Evolutionary conservation across 2,797 vertebrate genomes (phyloP).

Genomic region (Lacerta agilis): DNA sequence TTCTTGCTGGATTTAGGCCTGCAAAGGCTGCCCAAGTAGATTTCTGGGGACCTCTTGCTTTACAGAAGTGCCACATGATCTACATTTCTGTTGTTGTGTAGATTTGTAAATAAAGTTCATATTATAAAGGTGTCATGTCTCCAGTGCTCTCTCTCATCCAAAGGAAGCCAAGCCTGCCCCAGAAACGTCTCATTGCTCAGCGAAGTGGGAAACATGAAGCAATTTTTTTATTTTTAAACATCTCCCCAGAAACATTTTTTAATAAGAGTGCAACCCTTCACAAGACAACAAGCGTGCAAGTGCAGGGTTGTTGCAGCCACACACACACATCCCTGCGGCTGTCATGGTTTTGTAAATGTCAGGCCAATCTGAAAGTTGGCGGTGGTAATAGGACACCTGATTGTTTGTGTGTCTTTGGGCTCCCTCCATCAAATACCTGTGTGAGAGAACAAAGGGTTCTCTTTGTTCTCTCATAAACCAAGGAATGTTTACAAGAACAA

Average conservation of each 20-base stretch:
- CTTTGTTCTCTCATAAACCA: slow-evolving; percentile 42
- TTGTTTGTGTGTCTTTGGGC: background rate
- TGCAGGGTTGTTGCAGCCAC: background rate
- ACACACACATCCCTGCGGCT: too few relatives aligned
- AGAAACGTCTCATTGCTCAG: background rate
- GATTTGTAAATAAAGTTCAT: background rate
- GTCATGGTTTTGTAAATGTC: background rate
- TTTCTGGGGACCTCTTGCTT: background rate
- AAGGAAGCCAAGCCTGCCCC: background rate
- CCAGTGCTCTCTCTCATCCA: background rate
- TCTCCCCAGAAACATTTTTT: background rate
- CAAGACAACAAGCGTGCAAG: background rate
- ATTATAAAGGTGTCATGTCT: background rate
- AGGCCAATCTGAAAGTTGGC: background rate
- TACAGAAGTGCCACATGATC: background rate
- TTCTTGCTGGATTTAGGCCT: background rate
- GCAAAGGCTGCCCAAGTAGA: background rate
- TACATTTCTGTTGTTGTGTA: background rate
- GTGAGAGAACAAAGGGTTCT: slow-evolving; percentile 26
- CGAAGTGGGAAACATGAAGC: background rate
- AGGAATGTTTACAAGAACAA: slow-evolving; percentile 57
- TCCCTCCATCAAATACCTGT: slow-evolving; percentile 5
- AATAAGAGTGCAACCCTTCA: background rate
- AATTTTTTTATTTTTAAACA: background rate
- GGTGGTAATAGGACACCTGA: background rate